Evolutionary conservation across 2,113 vertebrate species (phyloP), one percentile per base, ranked within the genome.

Genomic region (Trichomycterus rosablanca): DNA sequence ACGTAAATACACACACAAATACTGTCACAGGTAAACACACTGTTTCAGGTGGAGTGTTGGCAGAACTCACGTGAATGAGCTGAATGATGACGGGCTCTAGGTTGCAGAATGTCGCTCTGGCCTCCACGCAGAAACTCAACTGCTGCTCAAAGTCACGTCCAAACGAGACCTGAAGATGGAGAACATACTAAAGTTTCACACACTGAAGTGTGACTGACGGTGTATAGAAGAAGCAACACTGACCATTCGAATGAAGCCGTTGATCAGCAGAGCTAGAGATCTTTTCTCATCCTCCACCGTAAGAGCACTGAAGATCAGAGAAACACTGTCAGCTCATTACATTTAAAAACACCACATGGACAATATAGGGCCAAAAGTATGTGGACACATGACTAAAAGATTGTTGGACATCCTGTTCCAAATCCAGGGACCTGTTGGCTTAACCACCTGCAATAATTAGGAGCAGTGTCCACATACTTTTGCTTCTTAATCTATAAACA

Each of bases 81-180:
- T 97, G 94, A 55, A 97, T 84, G 50, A 98, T 83, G 26, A 98
- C 93, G 1, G 94, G 87, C 71, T 99, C 95, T 86, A 99, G 79
- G 73, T 97, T 98, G 70, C 93, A 96, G 76, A 99, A 99, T 55
- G 93, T 91, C 1, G 95, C 91, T 70, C 96, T 77, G 49, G 94
- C 90, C 78, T 98, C 96, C 2, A 99, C 96, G 4, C 95, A 99
- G 77, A 99, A 99, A 74, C 92, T 98, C 73, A 99, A 73, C 83
- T 99, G 96, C 3, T 99, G 96, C 67, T 99, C 96, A 61, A 99
- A 99, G 80, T 99, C 95, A 18, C 94, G 93, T 15, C 94, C 93
- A 70, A 98, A 99, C 1, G 92, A 98, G 48, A 99, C 94, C 96
- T 99, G 54, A 48, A 42, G 0, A 7, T 26, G n/a, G 1, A 26